Percentiles rank a stretch among this genome's conserved stretches.
These are phyloP conservation scores for Chiloscyllium plagiosum DNA, from an alignment of 2,113 vertebrate genomes.

Conservation along the genomic window DNA sequence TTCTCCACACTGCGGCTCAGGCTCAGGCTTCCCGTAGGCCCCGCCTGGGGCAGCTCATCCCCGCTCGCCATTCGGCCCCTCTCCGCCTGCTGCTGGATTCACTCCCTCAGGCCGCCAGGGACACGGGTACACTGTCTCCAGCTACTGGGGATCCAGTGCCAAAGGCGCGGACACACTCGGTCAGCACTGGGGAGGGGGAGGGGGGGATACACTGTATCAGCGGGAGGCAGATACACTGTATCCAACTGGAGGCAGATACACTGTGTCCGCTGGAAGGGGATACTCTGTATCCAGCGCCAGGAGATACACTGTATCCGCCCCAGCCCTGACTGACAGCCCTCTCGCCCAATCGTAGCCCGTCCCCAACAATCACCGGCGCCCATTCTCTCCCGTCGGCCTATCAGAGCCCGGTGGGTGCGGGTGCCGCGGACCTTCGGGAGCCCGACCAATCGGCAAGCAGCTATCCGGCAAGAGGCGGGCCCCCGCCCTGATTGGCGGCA, in stretches of 20 bases:
- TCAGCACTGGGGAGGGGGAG: too few species aligned
- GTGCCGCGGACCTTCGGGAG: background rate
- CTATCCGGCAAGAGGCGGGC: too few species aligned
- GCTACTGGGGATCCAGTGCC: too few species aligned
- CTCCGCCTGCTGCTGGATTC: constrained; percentile 51
- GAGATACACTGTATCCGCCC: too few species aligned
- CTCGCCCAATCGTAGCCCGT: background rate
- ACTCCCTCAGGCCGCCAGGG: background rate
- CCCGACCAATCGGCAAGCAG: background rate
- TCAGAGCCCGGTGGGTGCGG: background rate
- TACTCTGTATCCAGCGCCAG: too few species aligned
- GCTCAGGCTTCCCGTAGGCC: constrained; percentile 63
- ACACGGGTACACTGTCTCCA: background rate
- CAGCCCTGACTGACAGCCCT: too few species aligned
- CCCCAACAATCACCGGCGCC: background rate
- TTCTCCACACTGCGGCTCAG: constrained; percentile 78
- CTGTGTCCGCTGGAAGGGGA: background rate
- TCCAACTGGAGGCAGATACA: background rate
- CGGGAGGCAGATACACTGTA: too few species aligned
- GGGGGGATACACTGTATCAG: background rate
- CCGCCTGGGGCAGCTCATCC: constrained; percentile 42
- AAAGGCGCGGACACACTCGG: too few species aligned
- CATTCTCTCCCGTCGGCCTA: background rate
- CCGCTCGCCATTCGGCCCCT: constrained; percentile 60
- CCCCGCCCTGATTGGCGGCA: background rate